Evolutionary conservation across 2,797 vertebrate genomes (phyloP).

Genomic region (Acomys russatus): DNA sequence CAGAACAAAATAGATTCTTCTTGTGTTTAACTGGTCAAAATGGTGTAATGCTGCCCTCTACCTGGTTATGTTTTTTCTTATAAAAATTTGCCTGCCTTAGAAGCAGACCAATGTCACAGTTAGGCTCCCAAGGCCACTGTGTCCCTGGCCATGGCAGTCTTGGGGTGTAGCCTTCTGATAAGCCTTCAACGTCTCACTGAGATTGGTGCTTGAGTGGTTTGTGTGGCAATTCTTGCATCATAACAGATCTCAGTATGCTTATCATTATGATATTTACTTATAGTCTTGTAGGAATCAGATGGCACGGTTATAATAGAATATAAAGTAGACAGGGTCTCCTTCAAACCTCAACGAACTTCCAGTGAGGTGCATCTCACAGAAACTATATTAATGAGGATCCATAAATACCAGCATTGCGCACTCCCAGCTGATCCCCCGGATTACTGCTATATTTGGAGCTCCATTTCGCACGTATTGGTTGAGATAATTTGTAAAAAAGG

Average conservation of each 20-base stretch:
- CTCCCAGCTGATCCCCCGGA: slow-evolving; percentile 30
- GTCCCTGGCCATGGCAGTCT: too few species aligned
- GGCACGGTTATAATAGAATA: neutral
- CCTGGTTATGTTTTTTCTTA: too few species aligned
- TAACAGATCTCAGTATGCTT: neutral
- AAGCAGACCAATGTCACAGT: too few species aligned
- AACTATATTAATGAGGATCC: slow-evolving; percentile 59
- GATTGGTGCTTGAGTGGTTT: too few species aligned
- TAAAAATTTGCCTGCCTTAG: too few species aligned
- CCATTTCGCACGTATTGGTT: slow-evolving; percentile 72
- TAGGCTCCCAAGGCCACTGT: too few species aligned
- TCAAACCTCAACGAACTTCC: slow-evolving; percentile 27
- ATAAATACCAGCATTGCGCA: slow-evolving; percentile 63
- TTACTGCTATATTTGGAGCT: slow-evolving; percentile 67
- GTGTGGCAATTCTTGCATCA: too few species aligned
- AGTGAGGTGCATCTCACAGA: neutral
- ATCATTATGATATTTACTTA: neutral
- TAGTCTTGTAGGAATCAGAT: neutral
- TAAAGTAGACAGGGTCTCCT: slow-evolving; percentile 1
- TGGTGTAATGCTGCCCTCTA: too few species aligned
- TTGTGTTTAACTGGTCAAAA: too few species aligned
- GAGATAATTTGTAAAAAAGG: slow-evolving; percentile 42
- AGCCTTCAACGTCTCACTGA: too few species aligned
- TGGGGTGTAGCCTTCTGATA: too few species aligned
- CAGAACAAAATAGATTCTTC: too few species aligned